Evolutionary conservation across 2,888 invertebrate species (phyloP), one percentile per base, ranked within the genome.

Genomic region (Congeria kusceri): DNA sequence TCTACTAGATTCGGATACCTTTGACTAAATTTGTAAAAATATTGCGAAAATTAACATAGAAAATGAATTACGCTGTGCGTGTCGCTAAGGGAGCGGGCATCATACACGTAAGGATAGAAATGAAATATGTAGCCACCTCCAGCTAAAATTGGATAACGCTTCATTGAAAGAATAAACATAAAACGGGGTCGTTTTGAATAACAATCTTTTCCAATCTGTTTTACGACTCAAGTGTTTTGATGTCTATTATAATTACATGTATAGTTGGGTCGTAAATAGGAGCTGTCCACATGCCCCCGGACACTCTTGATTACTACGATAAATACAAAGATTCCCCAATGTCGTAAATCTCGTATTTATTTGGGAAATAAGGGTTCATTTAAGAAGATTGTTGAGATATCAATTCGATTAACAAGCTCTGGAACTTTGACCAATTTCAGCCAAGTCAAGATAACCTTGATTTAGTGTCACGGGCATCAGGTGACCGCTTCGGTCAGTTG

Each of bases 161-260:
- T 53, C 53, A 53, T 53, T 53, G 53, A 53, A 53, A 53, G 20
- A 53, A 53, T 53, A 53, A 53, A 53, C 20, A 23, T 53, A 23
- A 53, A 53, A 23, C 20, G 53, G 23, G n/a, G 25, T 53, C 53
- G 53, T 20, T 53, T 53, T 53, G 25, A 23, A 53, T 39, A 39
- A 39, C 39, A 39, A 39, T 39, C 39, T 39, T 39, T 39, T 39
- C 15, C 39, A 39, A 39, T 39, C 39, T 39, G 39, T 39, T 39
- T 39, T 39, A 39, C 39, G 39, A 39, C 13, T 39, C 39, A 39
- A 32, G 13, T 15, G 39, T 9, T 39, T 39, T 15, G 9, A 11
- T 15, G 3, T 39, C 39, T 39, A 7, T 15, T 39, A 9, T 13
- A 39, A 39, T 39, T 39, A 39, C 23, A 53, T 53, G 53, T 23